Base-by-base conservation (phyloP, 2,113 vertebrate genomes). In the Cynoglossus semilaevis region DNA sequence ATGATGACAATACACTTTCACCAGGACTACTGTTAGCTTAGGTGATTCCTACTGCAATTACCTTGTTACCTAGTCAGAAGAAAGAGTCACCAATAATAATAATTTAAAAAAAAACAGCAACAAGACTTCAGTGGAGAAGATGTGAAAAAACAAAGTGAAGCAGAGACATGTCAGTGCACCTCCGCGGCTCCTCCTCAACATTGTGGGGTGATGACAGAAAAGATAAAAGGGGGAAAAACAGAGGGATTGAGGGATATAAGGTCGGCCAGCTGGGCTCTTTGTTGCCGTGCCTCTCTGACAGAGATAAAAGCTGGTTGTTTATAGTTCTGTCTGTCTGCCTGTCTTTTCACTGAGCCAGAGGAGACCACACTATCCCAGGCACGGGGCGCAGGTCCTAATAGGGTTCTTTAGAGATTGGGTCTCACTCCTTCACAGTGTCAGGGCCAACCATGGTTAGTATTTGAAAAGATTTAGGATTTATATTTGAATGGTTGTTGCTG, bases 221-320 rank as follows among this genome's bases (percentile, higher is more conserved):
- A 87, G 85, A 87, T 88, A 83, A 89, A 85, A 86, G 77, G 58
- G 71, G 68, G 56, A 55, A 7, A 66, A 80, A 79, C 61, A 69
- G 74, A 85, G 65, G 63, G 63, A 74, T 63, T 15, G 40, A 63
- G 51, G 64, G 59, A 63, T 58, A 38, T 51, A 59, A 56, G 63
- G 66, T 70, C 46, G 42, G 63, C 78, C 87, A 86, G 87, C 85
- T 86, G 85, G 70, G 72, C 76, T 79, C 87, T 89, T 89, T 89
- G 87, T 89, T 88, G 76, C 80, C 52, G 48, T 51, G 78, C 79
- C 75, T 80, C 73, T 70, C 68, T 76, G 74, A 57, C 42, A 55
- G 70, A 89, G 86, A 89, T 89, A 83, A 88, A 87, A 85, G 84
- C 80, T 73, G 77, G 47, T 78, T 84, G 81, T 87, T 87, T 82